phyloP scores from a whole-genome alignment of 2,888 invertebrate genomes.

The Zonitis immaculata region DNA sequence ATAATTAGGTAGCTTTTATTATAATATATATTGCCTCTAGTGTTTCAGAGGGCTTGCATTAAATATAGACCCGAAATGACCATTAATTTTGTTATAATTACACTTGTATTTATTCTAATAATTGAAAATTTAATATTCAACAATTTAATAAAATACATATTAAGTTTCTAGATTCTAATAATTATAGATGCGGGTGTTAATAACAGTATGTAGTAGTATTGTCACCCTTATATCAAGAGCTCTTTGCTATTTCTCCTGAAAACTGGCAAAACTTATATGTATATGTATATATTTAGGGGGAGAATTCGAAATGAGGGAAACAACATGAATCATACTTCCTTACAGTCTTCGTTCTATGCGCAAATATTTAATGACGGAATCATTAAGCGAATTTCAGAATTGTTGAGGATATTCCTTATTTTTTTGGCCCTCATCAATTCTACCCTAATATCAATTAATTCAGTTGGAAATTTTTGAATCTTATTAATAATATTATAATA shows the following conservation, averaged over 20 bases:
- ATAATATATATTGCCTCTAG: no score
- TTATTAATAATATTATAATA: no score
- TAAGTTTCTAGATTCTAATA: slow-evolving; percentile 11
- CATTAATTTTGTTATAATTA: not conserved
- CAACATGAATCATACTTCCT: slow-evolving; percentile 46
- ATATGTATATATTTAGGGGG: slow-evolving; percentile 35
- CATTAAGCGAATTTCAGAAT: slow-evolving; percentile 26
- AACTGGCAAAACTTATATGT: slow-evolving; percentile 35
- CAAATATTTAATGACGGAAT: slow-evolving; percentile 41
- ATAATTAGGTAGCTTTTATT: not conserved
- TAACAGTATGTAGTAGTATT: slow-evolving; percentile 37
- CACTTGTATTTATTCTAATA: not conserved
- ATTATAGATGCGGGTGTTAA: slow-evolving; percentile 38
- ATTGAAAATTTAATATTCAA: not conserved
- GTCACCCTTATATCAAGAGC: slow-evolving; percentile 29
- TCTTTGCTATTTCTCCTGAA: slow-evolving; percentile 42
- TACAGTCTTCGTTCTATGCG: slow-evolving; percentile 32
- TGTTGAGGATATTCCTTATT: slow-evolving; percentile 11
- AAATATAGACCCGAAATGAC: not conserved
- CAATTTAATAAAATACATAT: not conserved
- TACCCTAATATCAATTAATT: slow-evolving; percentile 2
- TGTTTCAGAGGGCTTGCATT: not conserved
- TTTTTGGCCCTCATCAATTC: slow-evolving; percentile 6
- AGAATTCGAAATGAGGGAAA: slow-evolving; percentile 45
- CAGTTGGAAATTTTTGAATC: not conserved